phyloP scores from a whole-genome alignment of 2,888 invertebrate species.

The Apocheima hispidaria region DNA sequence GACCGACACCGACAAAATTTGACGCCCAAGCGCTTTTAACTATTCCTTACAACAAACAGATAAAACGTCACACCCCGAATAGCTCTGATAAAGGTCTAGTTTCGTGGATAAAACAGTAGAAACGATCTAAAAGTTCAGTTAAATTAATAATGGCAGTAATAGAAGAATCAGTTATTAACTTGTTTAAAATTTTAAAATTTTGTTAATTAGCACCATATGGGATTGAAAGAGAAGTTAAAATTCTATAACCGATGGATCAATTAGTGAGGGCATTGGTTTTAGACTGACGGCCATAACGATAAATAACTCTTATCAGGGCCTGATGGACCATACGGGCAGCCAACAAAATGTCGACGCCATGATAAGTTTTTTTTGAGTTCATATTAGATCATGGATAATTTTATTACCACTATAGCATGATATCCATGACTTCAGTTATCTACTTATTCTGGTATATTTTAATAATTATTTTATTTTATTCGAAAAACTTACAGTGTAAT shows the following conservation, averaged over 20 bases:
- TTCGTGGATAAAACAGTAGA: background rate
- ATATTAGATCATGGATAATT: slow-evolving; percentile 12
- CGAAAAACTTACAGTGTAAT: too few species aligned
- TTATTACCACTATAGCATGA: background rate
- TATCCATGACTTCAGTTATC: background rate
- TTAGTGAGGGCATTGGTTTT: slow-evolving; percentile 54
- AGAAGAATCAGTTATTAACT: background rate
- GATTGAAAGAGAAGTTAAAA: slow-evolving; percentile 37
- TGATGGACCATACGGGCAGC: slow-evolving; percentile 64
- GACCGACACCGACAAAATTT: slow-evolving; percentile 60
- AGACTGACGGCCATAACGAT: slow-evolving; percentile 64
- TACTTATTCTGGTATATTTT: background rate
- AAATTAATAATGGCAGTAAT: background rate
- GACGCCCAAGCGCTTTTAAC: slow-evolving; percentile 54
- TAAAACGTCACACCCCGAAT: slow-evolving; percentile 26
- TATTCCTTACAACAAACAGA: slow-evolving; percentile 30
- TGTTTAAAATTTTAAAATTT: slow-evolving; percentile 4
- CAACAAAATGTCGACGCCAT: slow-evolving; percentile 38
- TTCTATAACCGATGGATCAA: slow-evolving; percentile 49
- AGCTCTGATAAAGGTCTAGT: slow-evolving; percentile 14
- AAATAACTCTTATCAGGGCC: slow-evolving; percentile 73
- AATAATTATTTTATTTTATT: too few species aligned
- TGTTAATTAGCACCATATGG: slow-evolving; percentile 44
- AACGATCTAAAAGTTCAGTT: background rate
- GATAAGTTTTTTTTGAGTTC: slow-evolving; percentile 22